These are phyloP conservation scores for Hydrotaea cyrtoneurina DNA, from an alignment of 2,888 invertebrate genomes.

Conservation along the genomic window DNA sequence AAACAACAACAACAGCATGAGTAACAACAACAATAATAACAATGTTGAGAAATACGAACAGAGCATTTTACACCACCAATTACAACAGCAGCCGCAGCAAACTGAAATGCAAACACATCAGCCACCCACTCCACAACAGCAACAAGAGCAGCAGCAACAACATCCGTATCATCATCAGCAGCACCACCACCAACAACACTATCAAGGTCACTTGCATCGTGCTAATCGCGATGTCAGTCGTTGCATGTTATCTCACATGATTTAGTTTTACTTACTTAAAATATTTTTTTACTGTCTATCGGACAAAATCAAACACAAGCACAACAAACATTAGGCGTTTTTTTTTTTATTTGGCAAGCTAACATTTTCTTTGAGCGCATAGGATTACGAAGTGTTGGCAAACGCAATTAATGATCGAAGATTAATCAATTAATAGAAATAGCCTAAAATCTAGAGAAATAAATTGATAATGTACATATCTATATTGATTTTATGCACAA, in stretches of 20 bases:
- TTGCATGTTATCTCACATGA: constrained; percentile 78
- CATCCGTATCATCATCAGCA: constrained; percentile 45
- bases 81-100: constrained; percentile 61
- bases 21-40: constrained; percentile 34
- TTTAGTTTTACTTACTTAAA: constrained; percentile 1
- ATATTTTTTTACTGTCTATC: not conserved
- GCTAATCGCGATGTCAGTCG: constrained; percentile 79
- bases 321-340: not conserved
- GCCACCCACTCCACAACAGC: constrained; percentile 36
- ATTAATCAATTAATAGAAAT: no score
- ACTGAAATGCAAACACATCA: constrained; percentile 39
- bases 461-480: no score
- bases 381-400: no score
- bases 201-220: constrained; percentile 79
- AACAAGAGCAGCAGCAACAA: constrained; percentile 64
- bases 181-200: constrained; percentile 69
- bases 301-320: not conserved
- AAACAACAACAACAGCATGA: constrained; percentile 46
- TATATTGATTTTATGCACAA: no score
- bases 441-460: no score
- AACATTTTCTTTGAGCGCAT: no score
- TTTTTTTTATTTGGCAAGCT: no score
- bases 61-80: constrained; percentile 55
- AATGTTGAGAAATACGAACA: constrained; percentile 63
- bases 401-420: no score